Base-by-base conservation (phyloP, 2,797 vertebrate species). In the Mergus octosetaceus region DNA sequence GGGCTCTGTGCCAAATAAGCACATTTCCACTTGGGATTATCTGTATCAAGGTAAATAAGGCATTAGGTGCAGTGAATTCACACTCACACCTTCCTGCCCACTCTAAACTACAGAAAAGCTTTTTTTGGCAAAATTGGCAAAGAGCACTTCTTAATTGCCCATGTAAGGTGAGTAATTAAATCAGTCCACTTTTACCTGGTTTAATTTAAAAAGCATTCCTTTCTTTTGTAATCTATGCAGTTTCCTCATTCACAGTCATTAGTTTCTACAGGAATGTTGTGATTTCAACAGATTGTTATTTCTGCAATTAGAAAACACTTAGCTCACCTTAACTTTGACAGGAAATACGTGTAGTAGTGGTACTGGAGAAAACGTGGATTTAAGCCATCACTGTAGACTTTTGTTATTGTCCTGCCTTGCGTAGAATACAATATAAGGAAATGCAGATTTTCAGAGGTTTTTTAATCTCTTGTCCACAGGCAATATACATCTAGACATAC, bases 381-480 rank as follows among this genome's bases (percentile, higher is more conserved):
- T 89, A 87, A 95, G 77, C 83, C 86, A 94, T 93, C 82, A 34
- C 83, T 95, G 81, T 90, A 79, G 27, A 92, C 53, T 96, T 97
- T 2, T 93, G 86, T 89, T 91, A 3, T 92, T 96, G 80, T 95
- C 94, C 87, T 94, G 94, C 95, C 90, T 90, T 95, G 91, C 16
- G 15, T 65, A 93, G 88, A 95, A 85, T 93, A 85, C 83, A 74
- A 10, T 88, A 87, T 93, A 88, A 97, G 15, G 62, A 79, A 71
- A 25, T 34, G 76, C 64, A 65, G 32, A 60, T 95, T 70, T 97
- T 95, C 45, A 38, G 89, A 70, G 7, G 4, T 56, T 13, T 95
- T 95, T 62, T 91, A 85, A 77, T 96, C 69, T 93, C 79, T 93
- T 90, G 43, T 95, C 85, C 88, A 91, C 85, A 80, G 69, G 62